Percentiles rank a stretch among this genome's conserved stretches.
These are phyloP conservation scores for Psammodynastes pulverulentus DNA, from an alignment of 2,113 vertebrate genomes.

Conservation along the genomic window DNA sequence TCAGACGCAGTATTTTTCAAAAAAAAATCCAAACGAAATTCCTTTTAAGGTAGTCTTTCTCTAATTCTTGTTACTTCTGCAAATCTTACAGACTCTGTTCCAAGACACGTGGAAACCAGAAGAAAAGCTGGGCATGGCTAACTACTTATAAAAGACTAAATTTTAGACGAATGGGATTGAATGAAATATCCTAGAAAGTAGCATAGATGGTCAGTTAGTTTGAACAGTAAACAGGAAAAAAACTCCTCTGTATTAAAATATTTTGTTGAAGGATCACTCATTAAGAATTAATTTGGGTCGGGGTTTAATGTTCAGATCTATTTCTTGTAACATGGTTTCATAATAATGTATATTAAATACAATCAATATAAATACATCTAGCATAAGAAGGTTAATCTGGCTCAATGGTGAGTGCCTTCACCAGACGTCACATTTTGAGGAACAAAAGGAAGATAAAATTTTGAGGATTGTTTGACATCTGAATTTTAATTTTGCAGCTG, in stretches of 20 bases:
- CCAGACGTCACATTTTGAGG: background rate
- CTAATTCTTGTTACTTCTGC: constrained; percentile 2
- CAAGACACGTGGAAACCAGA: background rate
- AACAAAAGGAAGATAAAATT: background rate
- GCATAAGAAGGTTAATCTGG: background rate
- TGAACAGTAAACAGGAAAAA: background rate
- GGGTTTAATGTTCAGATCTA: background rate
- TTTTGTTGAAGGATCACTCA: background rate
- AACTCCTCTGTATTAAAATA: background rate
- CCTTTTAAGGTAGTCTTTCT: constrained; percentile 29
- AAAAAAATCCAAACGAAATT: constrained; percentile 13
- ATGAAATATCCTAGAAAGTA: background rate
- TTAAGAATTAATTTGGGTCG: background rate
- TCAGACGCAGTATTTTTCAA: constrained; percentile 32
- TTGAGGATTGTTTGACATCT: background rate
- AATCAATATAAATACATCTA: background rate
- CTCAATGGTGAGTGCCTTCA: background rate
- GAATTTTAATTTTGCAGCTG: background rate
- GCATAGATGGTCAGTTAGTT: background rate
- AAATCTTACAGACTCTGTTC: background rate
- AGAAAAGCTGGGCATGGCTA: background rate
- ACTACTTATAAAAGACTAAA: background rate
- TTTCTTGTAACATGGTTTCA: background rate
- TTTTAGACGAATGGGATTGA: background rate
- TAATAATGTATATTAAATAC: background rate